Evolutionary conservation across 2,797 vertebrate species (phyloP).

Genomic region (Megaceryle alcyon): DNA sequence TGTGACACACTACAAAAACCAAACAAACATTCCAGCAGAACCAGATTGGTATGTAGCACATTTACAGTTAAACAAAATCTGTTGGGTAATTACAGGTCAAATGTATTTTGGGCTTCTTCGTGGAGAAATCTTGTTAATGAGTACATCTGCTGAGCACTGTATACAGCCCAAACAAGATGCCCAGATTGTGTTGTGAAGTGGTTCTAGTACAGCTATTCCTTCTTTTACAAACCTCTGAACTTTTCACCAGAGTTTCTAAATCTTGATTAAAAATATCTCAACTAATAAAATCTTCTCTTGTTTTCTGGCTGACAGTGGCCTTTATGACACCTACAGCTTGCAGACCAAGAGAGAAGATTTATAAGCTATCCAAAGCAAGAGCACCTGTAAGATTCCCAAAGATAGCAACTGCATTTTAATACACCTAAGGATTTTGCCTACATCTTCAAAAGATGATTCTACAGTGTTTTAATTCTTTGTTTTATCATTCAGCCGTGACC

Average conservation of each 20-base stretch:
- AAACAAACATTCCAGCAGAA: background rate
- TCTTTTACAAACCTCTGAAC: background rate
- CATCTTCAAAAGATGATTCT: background rate
- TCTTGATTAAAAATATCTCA: background rate
- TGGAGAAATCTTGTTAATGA: slow-evolving; percentile 7
- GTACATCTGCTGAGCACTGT: background rate
- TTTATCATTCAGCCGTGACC: background rate
- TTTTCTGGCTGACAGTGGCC: background rate
- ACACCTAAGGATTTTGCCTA: background rate
- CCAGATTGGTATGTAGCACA: background rate
- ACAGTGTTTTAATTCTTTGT: background rate
- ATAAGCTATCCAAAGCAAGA: background rate
- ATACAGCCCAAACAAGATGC: background rate
- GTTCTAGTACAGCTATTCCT: background rate
- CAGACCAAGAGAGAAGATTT: background rate
- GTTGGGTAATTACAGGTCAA: slow-evolving; percentile 46
- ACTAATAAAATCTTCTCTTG: background rate
- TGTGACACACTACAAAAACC: background rate
- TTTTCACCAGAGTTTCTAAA: background rate
- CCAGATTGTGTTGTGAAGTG: background rate
- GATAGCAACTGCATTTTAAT: background rate
- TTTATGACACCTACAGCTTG: background rate
- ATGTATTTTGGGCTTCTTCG: background rate
- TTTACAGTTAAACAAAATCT: slow-evolving; percentile 55
- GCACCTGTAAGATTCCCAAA: background rate